phyloP scores from a whole-genome alignment of 1,140 invertebrate species.

The Parasteatoda tepidariorum region DNA sequence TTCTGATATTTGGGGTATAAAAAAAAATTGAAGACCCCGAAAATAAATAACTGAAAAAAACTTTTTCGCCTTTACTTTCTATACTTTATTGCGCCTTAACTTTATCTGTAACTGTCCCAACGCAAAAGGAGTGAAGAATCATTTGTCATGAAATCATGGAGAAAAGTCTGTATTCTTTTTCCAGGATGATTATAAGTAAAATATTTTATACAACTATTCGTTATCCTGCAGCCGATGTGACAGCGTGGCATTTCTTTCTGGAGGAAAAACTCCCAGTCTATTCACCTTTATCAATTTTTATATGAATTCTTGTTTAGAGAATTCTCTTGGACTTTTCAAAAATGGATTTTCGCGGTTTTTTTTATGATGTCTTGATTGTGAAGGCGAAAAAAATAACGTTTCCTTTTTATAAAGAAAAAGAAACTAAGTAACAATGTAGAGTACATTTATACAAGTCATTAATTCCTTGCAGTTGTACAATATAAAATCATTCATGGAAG shows the following conservation, averaged over 20 bases:
- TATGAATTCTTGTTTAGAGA: background rate
- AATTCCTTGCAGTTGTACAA: too few relatives aligned
- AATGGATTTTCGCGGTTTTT: too few relatives aligned
- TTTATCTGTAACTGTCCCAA: background rate
- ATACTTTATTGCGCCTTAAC: background rate
- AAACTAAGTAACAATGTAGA: too few relatives aligned
- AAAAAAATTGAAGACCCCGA: too few relatives aligned
- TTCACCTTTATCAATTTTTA: background rate
- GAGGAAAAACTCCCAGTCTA: background rate
- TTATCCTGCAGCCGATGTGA: background rate
- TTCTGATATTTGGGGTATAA: too few relatives aligned
- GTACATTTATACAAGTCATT: too few relatives aligned
- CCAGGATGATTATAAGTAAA: background rate
- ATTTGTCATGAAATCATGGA: conserved; percentile 8
- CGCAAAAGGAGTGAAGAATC: background rate
- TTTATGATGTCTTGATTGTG: too few relatives aligned
- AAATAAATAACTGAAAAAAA: conserved; percentile 3
- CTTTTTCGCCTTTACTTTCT: background rate
- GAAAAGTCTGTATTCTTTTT: background rate
- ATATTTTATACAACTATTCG: background rate
- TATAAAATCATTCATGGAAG: too few relatives aligned
- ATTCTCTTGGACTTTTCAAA: background rate
- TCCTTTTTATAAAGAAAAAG: too few relatives aligned
- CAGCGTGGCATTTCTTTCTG: background rate
- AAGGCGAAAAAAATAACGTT: too few relatives aligned